Conservation (phyloP, 2,797 vertebrate species). For the Glossophaga mutica region DNA sequence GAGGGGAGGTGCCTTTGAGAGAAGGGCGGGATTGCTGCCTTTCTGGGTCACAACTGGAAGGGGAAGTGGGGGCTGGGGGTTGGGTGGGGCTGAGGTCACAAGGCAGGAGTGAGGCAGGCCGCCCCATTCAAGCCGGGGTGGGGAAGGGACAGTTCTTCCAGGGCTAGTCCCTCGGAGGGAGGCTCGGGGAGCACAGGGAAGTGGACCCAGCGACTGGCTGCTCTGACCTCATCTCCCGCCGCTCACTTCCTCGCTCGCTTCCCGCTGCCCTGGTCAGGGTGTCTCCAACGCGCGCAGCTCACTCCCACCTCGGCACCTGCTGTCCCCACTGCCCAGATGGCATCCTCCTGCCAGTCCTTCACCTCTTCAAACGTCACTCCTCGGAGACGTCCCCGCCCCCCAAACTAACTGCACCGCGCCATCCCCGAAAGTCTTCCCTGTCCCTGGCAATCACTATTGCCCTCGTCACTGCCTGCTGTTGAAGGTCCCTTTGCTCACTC, state of each 20-base stretch:
- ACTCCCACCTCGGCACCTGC: not conserved
- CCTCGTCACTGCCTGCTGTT: accelerated
- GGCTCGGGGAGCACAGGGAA: not conserved
- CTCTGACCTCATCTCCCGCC: not conserved
- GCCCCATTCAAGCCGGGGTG: not conserved
- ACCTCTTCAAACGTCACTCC: not conserved
- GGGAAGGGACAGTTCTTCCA: not conserved
- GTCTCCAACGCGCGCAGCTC: not conserved
- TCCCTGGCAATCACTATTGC: accelerated
- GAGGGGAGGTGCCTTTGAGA: not conserved
- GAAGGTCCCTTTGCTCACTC: not conserved
- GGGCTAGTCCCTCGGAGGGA: not conserved
- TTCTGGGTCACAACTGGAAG: not conserved
- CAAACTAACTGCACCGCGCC: not conserved
- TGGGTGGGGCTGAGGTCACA: slow-evolving; percentile 26
- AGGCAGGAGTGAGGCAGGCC: not conserved
- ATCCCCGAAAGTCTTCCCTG: not conserved
- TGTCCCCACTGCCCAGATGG: not conserved
- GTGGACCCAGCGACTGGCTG: not conserved
- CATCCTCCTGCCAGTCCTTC: not conserved
- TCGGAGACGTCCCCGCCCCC: not conserved
- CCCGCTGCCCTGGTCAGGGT: not conserved
- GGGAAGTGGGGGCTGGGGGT: slow-evolving; percentile 33
- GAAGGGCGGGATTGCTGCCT: not conserved
- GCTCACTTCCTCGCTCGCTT: not conserved